phyloP scores from a whole-genome alignment of 2,888 invertebrate species.

The Drosophila vallismaia region DNA sequence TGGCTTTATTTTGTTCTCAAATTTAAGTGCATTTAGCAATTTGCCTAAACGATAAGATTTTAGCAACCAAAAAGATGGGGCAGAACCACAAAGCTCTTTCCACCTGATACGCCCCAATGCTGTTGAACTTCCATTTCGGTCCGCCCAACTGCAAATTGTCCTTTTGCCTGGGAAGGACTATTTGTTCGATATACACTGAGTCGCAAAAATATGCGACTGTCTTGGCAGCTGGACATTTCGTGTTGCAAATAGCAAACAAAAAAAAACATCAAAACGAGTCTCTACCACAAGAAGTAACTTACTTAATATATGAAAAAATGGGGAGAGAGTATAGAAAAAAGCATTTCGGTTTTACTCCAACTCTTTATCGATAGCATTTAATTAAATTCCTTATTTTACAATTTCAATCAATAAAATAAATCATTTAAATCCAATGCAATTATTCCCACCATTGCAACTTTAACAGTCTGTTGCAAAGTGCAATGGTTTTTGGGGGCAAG shows the following conservation, averaged over 20 bases:
- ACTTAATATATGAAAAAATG: not conserved
- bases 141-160: not conserved
- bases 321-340: not conserved
- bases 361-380: not conserved
- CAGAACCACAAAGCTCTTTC: not conserved
- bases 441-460: slow-evolving; percentile 6
- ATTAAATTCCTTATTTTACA: not conserved
- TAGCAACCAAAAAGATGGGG: slow-evolving; percentile 1
- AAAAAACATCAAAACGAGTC: slow-evolving; percentile 1
- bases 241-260: not conserved
- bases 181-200: not conserved
- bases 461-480: not conserved
- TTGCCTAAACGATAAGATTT: slow-evolving; percentile 60
- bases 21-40: slow-evolving; percentile 59
- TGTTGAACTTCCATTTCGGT: not conserved
- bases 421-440: slow-evolving; percentile 2
- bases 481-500: not conserved
- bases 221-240: slow-evolving; percentile 9
- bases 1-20: slow-evolving; percentile 10
- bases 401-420: not conserved
- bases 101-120: slow-evolving; percentile 17
- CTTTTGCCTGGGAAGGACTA: not conserved
- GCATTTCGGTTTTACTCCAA: not conserved
- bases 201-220: not conserved
- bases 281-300: slow-evolving; percentile 7